Conservation (phyloP, 2,888 invertebrate genomes). For the Leucoptera coffeella region DNA sequence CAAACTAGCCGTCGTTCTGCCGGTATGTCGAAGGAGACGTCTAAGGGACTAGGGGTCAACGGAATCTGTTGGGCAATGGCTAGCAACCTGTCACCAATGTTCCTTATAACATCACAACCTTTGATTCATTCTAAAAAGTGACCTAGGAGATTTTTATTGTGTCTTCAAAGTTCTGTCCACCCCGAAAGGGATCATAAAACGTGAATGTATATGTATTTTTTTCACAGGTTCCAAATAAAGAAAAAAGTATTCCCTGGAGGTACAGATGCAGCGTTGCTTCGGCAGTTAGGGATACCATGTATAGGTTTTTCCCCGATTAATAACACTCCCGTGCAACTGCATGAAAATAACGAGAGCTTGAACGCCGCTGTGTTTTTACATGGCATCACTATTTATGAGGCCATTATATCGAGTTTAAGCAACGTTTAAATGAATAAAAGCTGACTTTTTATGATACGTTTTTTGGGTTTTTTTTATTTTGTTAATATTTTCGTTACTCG, state of each 20-base stretch:
- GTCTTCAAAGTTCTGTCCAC: no score
- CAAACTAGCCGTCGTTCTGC: no score
- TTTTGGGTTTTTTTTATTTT: not conserved
- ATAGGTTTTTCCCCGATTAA: conserved; percentile 90
- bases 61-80: no score
- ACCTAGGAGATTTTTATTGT: no score
- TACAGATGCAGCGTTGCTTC: conserved; percentile 68
- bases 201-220: no score
- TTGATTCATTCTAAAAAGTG: no score
- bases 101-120: no score
- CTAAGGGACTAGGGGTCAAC: no score
- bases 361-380: conserved; percentile 68
- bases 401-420: conserved; percentile 59
- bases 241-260: conserved; percentile 67
- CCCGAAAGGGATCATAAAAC: no score
- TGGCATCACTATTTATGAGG: conserved; percentile 76
- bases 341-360: conserved; percentile 88
- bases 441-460: not conserved
- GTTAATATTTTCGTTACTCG: no score
- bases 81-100: no score
- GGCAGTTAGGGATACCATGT: conserved; percentile 70
- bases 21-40: no score
- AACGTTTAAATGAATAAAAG: conserved; percentile 23
- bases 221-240: conserved; percentile 29
- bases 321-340: conserved; percentile 75